phyloP scores from a whole-genome alignment of 2,888 invertebrate species.

The Yponomeuta evonymella region DNA sequence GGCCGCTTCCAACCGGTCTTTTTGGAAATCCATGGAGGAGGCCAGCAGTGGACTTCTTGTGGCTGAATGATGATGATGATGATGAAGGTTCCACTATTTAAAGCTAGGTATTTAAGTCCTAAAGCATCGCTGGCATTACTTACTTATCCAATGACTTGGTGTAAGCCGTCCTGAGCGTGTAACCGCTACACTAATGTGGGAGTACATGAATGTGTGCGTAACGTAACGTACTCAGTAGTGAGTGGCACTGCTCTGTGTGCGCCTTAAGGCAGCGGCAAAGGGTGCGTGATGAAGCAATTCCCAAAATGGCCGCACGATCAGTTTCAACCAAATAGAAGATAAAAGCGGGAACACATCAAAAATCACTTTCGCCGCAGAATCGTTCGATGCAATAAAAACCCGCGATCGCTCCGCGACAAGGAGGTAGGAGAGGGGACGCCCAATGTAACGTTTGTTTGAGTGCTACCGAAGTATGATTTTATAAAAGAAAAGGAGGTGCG shows the following conservation, averaged over 20 bases:
- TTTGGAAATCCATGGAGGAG: too few relatives aligned
- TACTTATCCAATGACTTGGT: too few relatives aligned
- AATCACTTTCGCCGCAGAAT: slow-evolving; percentile 60
- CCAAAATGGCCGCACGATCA: slow-evolving; percentile 8
- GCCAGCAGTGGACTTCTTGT: too few relatives aligned
- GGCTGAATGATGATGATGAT: too few relatives aligned
- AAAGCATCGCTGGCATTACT: too few relatives aligned
- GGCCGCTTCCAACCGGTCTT: too few relatives aligned
- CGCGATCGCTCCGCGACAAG: slow-evolving; percentile 24
- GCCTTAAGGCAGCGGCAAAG: not conserved
- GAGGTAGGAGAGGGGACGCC: not conserved
- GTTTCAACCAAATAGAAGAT: slow-evolving; percentile 9
- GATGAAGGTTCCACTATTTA: too few relatives aligned
- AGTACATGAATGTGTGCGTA: too few relatives aligned
- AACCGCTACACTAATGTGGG: too few relatives aligned
- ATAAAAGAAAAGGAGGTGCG: too few relatives aligned
- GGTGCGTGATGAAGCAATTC: slow-evolving; percentile 12
- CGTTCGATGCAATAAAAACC: slow-evolving; percentile 41
- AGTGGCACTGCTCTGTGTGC: not conserved
- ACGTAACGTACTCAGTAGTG: not conserved
- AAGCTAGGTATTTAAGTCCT: too few relatives aligned
- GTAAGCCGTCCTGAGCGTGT: too few relatives aligned
- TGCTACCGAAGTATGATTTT: not conserved
- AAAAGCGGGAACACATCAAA: slow-evolving; percentile 47
- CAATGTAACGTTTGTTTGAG: not conserved